Conservation (phyloP, 2,888 invertebrate species). For the Metellina segmentata region DNA sequence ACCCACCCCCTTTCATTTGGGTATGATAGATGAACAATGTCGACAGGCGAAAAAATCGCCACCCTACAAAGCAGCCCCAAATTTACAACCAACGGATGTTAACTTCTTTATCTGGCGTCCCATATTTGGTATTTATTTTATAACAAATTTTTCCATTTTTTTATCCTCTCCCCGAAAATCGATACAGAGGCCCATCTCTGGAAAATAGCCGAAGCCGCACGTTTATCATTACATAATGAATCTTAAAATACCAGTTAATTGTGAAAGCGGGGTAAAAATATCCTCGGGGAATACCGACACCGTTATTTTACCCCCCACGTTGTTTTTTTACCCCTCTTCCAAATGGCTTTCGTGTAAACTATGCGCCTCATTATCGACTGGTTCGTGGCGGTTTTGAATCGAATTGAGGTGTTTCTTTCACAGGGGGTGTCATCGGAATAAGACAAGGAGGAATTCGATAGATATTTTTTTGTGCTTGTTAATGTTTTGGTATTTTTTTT, state of each 20-base stretch:
- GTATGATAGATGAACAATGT: slow-evolving; percentile 51
- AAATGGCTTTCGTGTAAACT: slow-evolving; percentile 55
- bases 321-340: slow-evolving; percentile 5
- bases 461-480: background rate
- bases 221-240: slow-evolving; percentile 70
- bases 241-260: slow-evolving; percentile 72
- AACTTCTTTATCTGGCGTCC: slow-evolving; percentile 53
- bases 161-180: slow-evolving; percentile 46
- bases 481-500: background rate
- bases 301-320: slow-evolving; percentile 1
- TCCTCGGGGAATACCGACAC: slow-evolving; percentile 39
- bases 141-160: slow-evolving; percentile 27
- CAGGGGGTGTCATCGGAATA: slow-evolving; percentile 7
- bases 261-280: slow-evolving; percentile 39
- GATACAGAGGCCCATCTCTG: slow-evolving; percentile 20
- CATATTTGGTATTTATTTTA: slow-evolving; percentile 31
- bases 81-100: slow-evolving; percentile 33
- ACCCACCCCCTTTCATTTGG: slow-evolving; percentile 8
- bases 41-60: slow-evolving; percentile 32
- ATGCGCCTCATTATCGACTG: slow-evolving; percentile 55
- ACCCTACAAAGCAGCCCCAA: slow-evolving; percentile 5
- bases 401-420: slow-evolving; percentile 39
- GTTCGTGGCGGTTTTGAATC: slow-evolving; percentile 45
- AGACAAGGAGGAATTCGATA: slow-evolving; percentile 24
- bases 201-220: slow-evolving; percentile 48